Evolutionary conservation across 2,888 invertebrate genomes (phyloP).

Genomic region (Stenotaenia linearis): DNA sequence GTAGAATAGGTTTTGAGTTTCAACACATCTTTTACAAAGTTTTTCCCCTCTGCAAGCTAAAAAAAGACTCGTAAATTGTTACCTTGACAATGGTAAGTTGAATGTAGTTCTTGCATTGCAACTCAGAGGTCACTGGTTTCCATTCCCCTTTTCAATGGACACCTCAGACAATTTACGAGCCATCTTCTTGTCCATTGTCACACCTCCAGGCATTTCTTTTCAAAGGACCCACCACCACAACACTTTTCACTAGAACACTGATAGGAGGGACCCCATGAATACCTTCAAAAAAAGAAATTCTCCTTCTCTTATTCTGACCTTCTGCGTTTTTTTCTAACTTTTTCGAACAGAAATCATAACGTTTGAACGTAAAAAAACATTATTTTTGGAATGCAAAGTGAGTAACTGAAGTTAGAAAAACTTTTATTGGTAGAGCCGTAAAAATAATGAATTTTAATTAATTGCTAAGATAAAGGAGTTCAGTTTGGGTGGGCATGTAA

Average conservation of each 20-base stretch:
- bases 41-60: background rate
- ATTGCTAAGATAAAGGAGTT: background rate
- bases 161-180: conserved; percentile 9
- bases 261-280: conserved; percentile 3
- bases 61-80: background rate
- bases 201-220: conserved; percentile 5
- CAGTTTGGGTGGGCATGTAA: background rate
- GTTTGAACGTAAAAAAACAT: background rate
- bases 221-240: background rate
- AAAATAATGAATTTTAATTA: background rate
- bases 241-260: conserved; percentile 9
- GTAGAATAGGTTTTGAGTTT: background rate
- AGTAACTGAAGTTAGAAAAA: background rate
- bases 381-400: background rate
- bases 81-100: background rate
- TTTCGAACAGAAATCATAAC: background rate
- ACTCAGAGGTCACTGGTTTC: conserved; percentile 9
- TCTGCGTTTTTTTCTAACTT: background rate
- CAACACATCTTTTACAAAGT: background rate
- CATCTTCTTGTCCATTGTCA: conserved; percentile 4
- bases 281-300: background rate
- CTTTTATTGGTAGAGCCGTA: background rate
- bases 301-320: background rate
- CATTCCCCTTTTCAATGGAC: conserved; percentile 5
- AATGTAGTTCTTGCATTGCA: conserved; percentile 9